Percentiles rank a stretch among this genome's conserved stretches.
Evolutionary conservation across 2,888 invertebrate genomes (phyloP).

Genomic region (Caenorhabditis japonica): DNA sequence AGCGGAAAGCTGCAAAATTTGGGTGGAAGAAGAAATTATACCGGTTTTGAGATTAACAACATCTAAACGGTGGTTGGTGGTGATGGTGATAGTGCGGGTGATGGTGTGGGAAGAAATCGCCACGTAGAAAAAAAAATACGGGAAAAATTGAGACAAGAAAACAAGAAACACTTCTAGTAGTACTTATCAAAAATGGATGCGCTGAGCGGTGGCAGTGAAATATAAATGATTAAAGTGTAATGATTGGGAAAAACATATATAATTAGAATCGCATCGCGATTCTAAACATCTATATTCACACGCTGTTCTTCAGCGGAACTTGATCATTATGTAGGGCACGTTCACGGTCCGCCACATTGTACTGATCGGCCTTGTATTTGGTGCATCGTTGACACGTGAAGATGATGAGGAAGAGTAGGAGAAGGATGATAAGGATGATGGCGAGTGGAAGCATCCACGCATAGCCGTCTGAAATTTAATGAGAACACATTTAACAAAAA

Average conservation of each 20-base stretch:
- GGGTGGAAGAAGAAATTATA: too few species aligned
- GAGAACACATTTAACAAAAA: too few species aligned
- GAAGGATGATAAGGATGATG: slow-evolving; percentile 69
- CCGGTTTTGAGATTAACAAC: slow-evolving; percentile 12
- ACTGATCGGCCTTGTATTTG: slow-evolving; percentile 65
- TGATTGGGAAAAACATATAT: too few species aligned
- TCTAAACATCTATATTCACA: slow-evolving; percentile 21
- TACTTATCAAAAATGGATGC: too few species aligned
- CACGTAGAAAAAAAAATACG: neutral
- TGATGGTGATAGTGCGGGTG: neutral
- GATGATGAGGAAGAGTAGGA: slow-evolving; percentile 70
- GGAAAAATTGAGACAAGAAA: too few species aligned
- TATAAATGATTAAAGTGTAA: too few species aligned
- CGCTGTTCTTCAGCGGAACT: slow-evolving; percentile 46
- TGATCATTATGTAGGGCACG: slow-evolving; percentile 51
- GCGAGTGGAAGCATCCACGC: slow-evolving; percentile 72
- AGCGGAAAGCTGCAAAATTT: too few species aligned
- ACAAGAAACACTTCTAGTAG: too few species aligned
- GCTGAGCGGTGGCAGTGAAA: neutral
- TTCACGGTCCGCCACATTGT: slow-evolving; percentile 73
- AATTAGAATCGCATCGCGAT: neutral
- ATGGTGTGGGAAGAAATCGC: too few species aligned
- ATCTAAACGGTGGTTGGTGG: neutral
- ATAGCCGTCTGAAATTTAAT: slow-evolving; percentile 54
- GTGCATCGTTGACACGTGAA: slow-evolving; percentile 66